A percentile compares a stretch with the other conserved stretches of the same genome.
phyloP scores from a whole-genome alignment of 1,140 invertebrate species.

The Euglossa dilemma region DNA sequence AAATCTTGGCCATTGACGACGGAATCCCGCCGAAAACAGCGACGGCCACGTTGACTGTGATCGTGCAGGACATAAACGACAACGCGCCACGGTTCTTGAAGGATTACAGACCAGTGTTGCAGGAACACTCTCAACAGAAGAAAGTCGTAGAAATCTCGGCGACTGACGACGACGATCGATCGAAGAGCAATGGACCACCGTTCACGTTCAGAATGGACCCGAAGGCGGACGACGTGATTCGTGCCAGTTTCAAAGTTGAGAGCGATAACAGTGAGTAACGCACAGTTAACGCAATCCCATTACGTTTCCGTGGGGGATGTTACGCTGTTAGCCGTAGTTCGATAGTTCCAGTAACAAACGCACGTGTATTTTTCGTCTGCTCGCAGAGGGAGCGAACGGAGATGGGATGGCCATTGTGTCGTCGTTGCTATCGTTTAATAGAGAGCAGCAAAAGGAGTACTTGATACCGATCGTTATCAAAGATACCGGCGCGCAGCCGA shows the following conservation, averaged over 20 bases:
- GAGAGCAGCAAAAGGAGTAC: constrained; percentile 97
- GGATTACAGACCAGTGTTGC: constrained; percentile 95
- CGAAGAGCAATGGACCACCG: constrained; percentile 96
- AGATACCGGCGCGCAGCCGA: constrained; percentile 92
- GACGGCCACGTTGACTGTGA: constrained; percentile 96
- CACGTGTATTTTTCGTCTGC: background rate
- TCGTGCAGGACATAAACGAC: constrained; percentile 98
- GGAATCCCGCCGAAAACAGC: constrained; percentile 96
- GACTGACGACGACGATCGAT: constrained; percentile 96
- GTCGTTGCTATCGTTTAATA: constrained; percentile 94
- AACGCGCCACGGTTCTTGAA: constrained; percentile 95
- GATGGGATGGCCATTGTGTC: constrained; percentile 97
- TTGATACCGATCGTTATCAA: constrained; percentile 97
- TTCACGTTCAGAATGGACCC: constrained; percentile 97
- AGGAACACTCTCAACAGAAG: constrained; percentile 93
- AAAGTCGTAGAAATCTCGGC: constrained; percentile 97
- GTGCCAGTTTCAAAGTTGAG: constrained; percentile 96
- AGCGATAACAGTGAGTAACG: constrained; percentile 95
- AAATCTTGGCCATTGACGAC: constrained; percentile 97
- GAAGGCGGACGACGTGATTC: constrained; percentile 94
- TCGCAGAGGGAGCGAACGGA: constrained; percentile 94
- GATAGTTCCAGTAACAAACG: constrained; percentile 4
- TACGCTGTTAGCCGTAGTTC: background rate
- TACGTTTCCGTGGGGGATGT: background rate
- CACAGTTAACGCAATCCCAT: background rate